These are phyloP conservation scores for Pasiphila rectangulata DNA, from an alignment of 2,888 invertebrate genomes.

Conservation along the genomic window DNA sequence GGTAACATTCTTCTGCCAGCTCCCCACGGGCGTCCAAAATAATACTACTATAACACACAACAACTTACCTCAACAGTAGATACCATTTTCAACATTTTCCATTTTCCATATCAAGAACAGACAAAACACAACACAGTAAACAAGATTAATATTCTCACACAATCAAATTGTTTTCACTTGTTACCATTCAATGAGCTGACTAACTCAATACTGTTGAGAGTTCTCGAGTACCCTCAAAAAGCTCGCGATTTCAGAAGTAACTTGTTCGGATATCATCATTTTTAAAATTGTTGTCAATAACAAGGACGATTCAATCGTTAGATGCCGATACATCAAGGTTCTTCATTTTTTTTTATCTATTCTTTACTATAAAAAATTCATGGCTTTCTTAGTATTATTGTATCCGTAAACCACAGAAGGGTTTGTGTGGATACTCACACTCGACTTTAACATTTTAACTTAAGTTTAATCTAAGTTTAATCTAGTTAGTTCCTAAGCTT, in stretches of 20 bases:
- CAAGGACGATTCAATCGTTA: no score
- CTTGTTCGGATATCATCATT: constrained; percentile 3
- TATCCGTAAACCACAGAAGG: no score
- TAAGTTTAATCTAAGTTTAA: no score
- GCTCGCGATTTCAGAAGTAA: constrained; percentile 4
- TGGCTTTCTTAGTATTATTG: no score
- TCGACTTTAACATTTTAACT: no score
- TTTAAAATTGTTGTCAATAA: neutral
- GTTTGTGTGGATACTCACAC: no score
- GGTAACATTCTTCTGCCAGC: no score
- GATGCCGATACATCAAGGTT: no score
- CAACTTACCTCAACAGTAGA: constrained; percentile 27
- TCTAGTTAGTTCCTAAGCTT: no score
- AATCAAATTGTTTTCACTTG: neutral
- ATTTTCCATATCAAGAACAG: constrained; percentile 11
- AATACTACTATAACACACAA: neutral
- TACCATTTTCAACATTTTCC: constrained; percentile 24
- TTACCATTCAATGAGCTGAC: neutral
- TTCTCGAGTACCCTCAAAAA: constrained; percentile 14
- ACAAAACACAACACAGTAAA: neutral
- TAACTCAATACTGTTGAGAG: constrained; percentile 10
- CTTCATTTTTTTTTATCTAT: no score
- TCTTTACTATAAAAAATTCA: no score
- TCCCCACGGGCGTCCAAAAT: no score
- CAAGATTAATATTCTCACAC: neutral